Percentiles rank a stretch among this genome's conserved stretches.
Evolutionary conservation across 2,797 vertebrate species (phyloP).

Genomic region (Mustela erminea): DNA sequence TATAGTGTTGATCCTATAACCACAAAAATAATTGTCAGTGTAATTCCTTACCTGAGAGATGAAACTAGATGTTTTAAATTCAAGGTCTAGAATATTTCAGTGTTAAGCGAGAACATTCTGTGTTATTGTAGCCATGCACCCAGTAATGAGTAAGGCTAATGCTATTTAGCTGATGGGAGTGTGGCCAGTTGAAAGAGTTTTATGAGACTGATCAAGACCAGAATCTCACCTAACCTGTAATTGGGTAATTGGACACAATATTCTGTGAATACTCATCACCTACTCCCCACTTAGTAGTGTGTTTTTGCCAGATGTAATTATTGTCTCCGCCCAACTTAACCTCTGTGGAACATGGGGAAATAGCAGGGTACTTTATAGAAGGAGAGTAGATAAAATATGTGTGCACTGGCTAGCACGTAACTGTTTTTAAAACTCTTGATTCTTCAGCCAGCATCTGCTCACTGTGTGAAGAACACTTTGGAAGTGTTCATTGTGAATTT

Average conservation of each 20-base stretch:
- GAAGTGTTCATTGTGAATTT: slow-evolving; percentile 16
- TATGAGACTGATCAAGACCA: neutral
- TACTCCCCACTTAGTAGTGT: neutral
- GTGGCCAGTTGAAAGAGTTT: slow-evolving; percentile 9
- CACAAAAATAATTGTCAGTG: neutral
- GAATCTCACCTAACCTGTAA: neutral
- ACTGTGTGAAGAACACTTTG: neutral
- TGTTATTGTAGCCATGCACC: neutral
- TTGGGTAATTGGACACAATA: neutral
- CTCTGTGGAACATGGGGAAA: neutral
- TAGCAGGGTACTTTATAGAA: neutral
- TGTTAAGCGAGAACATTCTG: neutral
- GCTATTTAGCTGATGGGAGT: neutral
- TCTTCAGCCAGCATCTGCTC: slow-evolving; percentile 1
- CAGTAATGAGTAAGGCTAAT: neutral
- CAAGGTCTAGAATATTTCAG: neutral
- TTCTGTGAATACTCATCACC: slow-evolving; percentile 12
- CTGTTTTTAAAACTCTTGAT: slow-evolving; percentile 19
- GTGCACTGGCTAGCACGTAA: neutral
- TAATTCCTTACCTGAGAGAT: neutral
- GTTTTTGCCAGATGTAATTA: slow-evolving; percentile 33
- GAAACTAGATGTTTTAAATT: slow-evolving; percentile 17
- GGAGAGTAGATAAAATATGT: neutral
- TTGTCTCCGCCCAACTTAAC: neutral
- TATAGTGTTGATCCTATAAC: neutral